These are phyloP conservation scores for Siderastrea radians DNA, from an alignment of 92 coral and sea anemone species.

Conservation along the genomic window DNA sequence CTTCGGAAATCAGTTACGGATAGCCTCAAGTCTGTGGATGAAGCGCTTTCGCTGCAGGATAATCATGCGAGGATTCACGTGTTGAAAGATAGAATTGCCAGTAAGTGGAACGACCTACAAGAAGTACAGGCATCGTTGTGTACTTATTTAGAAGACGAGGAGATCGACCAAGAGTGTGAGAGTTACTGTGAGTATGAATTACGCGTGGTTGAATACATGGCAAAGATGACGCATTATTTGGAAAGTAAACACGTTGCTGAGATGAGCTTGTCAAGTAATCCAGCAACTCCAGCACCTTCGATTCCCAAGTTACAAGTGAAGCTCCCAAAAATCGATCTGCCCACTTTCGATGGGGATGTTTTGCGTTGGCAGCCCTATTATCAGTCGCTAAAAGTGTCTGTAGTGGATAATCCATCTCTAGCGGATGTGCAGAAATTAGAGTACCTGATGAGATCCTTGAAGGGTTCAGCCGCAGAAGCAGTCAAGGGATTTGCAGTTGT, in stretches of 20 bases:
- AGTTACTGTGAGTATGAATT: constrained; percentile 29
- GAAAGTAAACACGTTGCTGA: not conserved
- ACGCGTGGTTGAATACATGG: constrained; percentile 31
- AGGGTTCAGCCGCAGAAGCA: constrained; percentile 41
- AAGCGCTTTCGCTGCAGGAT: not conserved
- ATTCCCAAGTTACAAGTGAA: not conserved
- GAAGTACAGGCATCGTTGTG: constrained; percentile 26
- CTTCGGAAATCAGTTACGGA: constrained; percentile 31
- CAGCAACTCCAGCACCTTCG: not conserved
- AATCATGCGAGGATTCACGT: constrained; percentile 12
- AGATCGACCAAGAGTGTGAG: constrained; percentile 33
- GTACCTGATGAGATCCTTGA: constrained; percentile 48
- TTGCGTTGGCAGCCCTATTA: constrained; percentile 39
- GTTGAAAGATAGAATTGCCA: constrained; percentile 11
- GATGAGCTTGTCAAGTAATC: not conserved
- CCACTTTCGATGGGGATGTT: constrained; percentile 24
- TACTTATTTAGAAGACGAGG: constrained; percentile 5
- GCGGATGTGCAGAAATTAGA: constrained; percentile 59
- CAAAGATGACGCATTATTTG: not conserved
- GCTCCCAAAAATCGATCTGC: constrained; percentile 21
- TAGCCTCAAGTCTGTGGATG: constrained; percentile 19
- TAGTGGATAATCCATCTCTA: constrained; percentile 31
- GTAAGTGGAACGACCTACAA: constrained; percentile 40
- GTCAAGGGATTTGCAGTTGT: constrained; percentile 44
- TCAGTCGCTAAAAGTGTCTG: constrained; percentile 53